phyloP scores from a whole-genome alignment of 2,797 vertebrate genomes.

The Labeo calbasu region DNA sequence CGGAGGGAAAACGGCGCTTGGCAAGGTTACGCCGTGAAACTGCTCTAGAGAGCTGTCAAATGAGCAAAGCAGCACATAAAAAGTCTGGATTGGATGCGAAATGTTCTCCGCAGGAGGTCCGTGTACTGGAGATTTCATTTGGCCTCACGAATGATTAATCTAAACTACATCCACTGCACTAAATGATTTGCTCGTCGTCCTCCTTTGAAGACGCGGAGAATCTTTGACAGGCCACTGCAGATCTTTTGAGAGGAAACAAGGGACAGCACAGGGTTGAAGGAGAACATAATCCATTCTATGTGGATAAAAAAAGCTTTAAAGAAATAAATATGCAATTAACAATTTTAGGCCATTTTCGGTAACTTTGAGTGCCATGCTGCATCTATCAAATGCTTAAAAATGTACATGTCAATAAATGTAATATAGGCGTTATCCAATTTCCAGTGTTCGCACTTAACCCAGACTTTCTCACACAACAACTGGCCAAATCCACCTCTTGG shows the following conservation, averaged over 20 bases:
- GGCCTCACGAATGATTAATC: not conserved
- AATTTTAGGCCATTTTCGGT: not conserved
- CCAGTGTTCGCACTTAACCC: not conserved
- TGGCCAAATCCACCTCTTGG: constrained; percentile 8
- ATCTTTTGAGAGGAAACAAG: constrained; percentile 1
- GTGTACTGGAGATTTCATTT: constrained; percentile 2
- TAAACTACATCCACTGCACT: not conserved
- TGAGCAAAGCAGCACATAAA: constrained; percentile 16
- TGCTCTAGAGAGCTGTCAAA: constrained; percentile 4
- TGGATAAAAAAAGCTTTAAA: not conserved
- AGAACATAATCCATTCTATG: not conserved
- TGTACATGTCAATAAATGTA: not conserved
- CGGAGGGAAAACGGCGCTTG: not conserved
- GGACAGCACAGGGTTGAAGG: not conserved
- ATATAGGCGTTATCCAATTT: not conserved
- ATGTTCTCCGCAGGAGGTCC: not conserved
- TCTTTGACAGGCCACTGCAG: not conserved
- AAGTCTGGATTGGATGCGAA: constrained; percentile 12
- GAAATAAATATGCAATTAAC: not conserved
- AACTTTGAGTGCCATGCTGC: not conserved
- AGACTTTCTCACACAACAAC: not conserved
- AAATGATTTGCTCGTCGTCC: not conserved
- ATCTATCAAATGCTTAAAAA: not conserved
- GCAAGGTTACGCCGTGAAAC: constrained; percentile 11
- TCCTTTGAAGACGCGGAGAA: not conserved